phyloP scores from a whole-genome alignment of 2,113 vertebrate species.

The Echinops telfairi region DNA sequence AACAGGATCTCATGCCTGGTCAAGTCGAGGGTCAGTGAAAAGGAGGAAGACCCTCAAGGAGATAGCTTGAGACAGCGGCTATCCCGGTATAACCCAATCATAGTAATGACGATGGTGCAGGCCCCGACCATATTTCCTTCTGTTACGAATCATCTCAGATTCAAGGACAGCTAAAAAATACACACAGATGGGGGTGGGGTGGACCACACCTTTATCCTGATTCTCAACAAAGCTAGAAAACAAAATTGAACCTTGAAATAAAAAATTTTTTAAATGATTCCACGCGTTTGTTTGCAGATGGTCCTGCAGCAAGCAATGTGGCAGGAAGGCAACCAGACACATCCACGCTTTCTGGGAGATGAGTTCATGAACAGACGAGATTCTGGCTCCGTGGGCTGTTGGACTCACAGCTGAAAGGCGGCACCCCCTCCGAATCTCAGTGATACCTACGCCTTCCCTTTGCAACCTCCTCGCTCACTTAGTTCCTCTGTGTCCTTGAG shows the following conservation, averaged over 20 bases:
- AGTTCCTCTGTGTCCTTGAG: neutral
- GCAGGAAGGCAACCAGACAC: neutral
- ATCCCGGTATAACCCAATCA: too few relatives aligned
- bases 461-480: neutral
- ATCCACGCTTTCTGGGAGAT: fast-evolving
- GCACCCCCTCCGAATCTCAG: neutral
- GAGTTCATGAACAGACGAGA: fast-evolving
- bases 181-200: too few relatives aligned
- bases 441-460: fast-evolving
- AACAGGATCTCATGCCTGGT: too few relatives aligned
- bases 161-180: too few relatives aligned
- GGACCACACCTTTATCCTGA: too few relatives aligned
- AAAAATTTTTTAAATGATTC: neutral
- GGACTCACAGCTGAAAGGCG: fast-evolving
- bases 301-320: neutral
- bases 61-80: too few relatives aligned
- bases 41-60: too few relatives aligned
- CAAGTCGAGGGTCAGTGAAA: too few relatives aligned
- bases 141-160: too few relatives aligned
- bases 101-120: too few relatives aligned
- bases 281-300: neutral
- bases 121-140: too few relatives aligned
- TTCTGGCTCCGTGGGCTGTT: fast-evolving
- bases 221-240: neutral
- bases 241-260: neutral